Evolutionary conservation across 2,888 invertebrate genomes (phyloP), one percentile per base, ranked within the genome.

Genomic region (Digitonthophagus gazella): DNA sequence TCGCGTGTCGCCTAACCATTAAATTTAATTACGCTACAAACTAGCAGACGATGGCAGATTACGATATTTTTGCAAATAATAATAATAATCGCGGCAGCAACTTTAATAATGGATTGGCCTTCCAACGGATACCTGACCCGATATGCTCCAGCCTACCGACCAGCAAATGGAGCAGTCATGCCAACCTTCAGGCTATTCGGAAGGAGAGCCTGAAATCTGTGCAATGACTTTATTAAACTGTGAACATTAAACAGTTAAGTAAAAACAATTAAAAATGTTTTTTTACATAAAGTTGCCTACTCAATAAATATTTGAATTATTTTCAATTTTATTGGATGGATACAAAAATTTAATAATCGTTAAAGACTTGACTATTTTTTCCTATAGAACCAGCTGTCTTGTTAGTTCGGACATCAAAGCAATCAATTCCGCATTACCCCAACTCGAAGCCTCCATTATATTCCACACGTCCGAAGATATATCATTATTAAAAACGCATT

Each of bases 381-480:
- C 19, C 61, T 61, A 61, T 18, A n/a, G n/a, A n/a, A 61, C 61
- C 61, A 61, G 61, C 61, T 61, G 61, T 61, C 61, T 61, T 61
- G 61, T 61, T 61, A 61, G 28, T 44, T 44, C 28, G 28, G 28
- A 61, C 61, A 18, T 19, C 61, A 18, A 57, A 20, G 61, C 61
- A 61, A 61, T 61, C 61, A 61, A 61, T 61, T 61, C 61, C 19
- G 61, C 61, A 61, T 61, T 61, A 61, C 61, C 18, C 61, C 61
- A 4, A 15, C 14, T 18, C 61, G 8, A 61, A 61, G 28, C 6
- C 28, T n/a, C 61, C 61, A 61, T 61, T 61, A 61, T 61, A 61
- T 61, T 61, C 55, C 65, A 76, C 74, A 80, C 78, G 78, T 61
- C 61, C 69, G 67, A 58, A 69, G 65, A 69, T 69, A 67, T 70